These are phyloP conservation scores for Drosophila sucinea DNA, from an alignment of 1,140 invertebrate species.

Conservation along the genomic window DNA sequence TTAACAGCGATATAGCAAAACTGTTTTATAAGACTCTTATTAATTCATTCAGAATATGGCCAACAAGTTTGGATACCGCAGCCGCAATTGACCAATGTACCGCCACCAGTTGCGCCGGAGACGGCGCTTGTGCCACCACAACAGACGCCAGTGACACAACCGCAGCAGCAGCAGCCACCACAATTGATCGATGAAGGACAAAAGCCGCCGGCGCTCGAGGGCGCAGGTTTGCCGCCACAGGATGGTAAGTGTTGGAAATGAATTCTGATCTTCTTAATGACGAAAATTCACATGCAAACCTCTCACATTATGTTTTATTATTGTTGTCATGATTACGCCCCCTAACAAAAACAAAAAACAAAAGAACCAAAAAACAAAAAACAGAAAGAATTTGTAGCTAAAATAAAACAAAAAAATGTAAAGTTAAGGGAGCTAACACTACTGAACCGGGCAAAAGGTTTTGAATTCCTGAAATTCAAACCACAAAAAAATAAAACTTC, in stretches of 20 bases:
- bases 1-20: no score
- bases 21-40: not conserved
- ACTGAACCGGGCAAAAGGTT: conserved; percentile 34
- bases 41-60: conserved; percentile 49
- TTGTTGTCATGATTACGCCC: conserved; percentile 72
- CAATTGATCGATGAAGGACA: conserved; percentile 47
- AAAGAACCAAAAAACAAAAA: conserved; percentile 12
- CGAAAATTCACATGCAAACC: conserved; percentile 78
- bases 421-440: conserved; percentile 42
- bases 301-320: conserved; percentile 80
- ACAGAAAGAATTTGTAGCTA: conserved; percentile 23
- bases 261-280: conserved; percentile 53
- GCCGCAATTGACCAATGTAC: conserved; percentile 38
- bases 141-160: not conserved
- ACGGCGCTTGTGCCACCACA: conserved; percentile 5
- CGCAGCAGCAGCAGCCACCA: conserved; percentile 27
- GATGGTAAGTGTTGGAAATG: conserved; percentile 76
- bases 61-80: conserved; percentile 72
- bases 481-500: conserved; percentile 20
- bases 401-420: conserved; percentile 51
- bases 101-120: conserved; percentile 35
- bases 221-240: conserved; percentile 70
- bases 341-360: conserved; percentile 40
- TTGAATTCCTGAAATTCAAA: conserved; percentile 37
- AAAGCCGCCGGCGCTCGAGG: conserved; percentile 49